Percentiles rank a stretch among this genome's conserved stretches.
These are phyloP conservation scores for Cheilosia variabilis DNA, from an alignment of 2,888 invertebrate species.

Conservation along the genomic window DNA sequence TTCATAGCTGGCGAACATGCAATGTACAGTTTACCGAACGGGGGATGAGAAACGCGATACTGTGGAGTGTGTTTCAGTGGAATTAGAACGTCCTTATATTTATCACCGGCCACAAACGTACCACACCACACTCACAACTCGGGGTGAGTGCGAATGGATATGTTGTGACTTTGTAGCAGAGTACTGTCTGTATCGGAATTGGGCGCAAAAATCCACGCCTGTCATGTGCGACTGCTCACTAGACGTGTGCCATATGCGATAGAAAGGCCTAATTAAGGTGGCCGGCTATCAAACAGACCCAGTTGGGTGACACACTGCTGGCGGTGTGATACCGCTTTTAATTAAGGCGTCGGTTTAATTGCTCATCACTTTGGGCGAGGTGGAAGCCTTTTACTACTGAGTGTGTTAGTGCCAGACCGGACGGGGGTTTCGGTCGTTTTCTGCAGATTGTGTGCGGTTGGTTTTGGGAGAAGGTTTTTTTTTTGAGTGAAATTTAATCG, in stretches of 20 bases:
- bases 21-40: background rate
- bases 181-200: slow-evolving; percentile 17
- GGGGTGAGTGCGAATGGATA: slow-evolving; percentile 37
- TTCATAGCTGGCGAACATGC: too few species aligned
- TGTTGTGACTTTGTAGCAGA: slow-evolving; percentile 14
- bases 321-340: slow-evolving; percentile 54
- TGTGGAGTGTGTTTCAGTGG: slow-evolving; percentile 6
- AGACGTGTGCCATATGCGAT: slow-evolving; percentile 27
- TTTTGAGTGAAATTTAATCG: slow-evolving; percentile 26
- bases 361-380: slow-evolving; percentile 49
- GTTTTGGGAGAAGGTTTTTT: background rate
- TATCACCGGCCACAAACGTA: background rate
- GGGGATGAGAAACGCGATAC: background rate
- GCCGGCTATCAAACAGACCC: slow-evolving; percentile 43
- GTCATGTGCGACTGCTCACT: slow-evolving; percentile 17
- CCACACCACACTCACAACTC: background rate
- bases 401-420: slow-evolving; percentile 18
- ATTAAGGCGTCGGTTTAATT: slow-evolving; percentile 61
- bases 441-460: background rate
- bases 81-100: slow-evolving; percentile 34
- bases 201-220: slow-evolving; percentile 33
- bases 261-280: slow-evolving; percentile 62
- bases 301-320: slow-evolving; percentile 32
- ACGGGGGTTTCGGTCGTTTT: background rate
- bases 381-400: slow-evolving; percentile 56